A percentile compares a stretch with the other conserved stretches of the same genome.
Conservation (phyloP, 2,797 vertebrate genomes). For the Crenichthys baileyi region DNA sequence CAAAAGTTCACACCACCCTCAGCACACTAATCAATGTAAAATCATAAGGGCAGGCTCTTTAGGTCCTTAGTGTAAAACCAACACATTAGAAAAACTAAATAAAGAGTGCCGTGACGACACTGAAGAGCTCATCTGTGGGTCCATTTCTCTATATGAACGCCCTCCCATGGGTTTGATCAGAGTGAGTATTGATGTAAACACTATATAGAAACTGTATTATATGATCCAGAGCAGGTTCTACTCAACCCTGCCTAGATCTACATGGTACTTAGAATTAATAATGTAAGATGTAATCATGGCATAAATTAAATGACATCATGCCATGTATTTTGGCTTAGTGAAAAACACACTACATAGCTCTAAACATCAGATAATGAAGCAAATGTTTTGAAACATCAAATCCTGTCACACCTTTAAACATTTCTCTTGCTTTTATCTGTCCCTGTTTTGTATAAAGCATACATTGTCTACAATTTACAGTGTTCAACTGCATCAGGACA, state of each 20-base stretch:
- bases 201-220: neutral
- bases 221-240: slow-evolving; percentile 26
- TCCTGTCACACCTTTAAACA: too few species aligned
- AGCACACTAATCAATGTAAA: too few species aligned
- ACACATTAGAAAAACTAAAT: neutral
- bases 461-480: too few species aligned
- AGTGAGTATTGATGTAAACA: slow-evolving; percentile 59
- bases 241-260: neutral
- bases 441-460: too few species aligned
- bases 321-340: neutral
- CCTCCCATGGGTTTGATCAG: slow-evolving; percentile 56
- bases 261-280: neutral
- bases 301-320: neutral
- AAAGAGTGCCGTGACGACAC: neutral
- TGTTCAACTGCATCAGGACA: too few species aligned
- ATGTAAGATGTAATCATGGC: neutral
- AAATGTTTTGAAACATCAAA: too few species aligned
- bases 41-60: neutral
- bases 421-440: too few species aligned
- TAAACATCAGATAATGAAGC: neutral
- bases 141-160: slow-evolving; percentile 27
- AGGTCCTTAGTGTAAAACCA: neutral
- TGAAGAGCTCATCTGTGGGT: slow-evolving; percentile 19
- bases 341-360: neutral
- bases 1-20: too few species aligned